phyloP scores from a whole-genome alignment of 2,888 invertebrate genomes.

The Caenorhabditis drosophilae region DNA sequence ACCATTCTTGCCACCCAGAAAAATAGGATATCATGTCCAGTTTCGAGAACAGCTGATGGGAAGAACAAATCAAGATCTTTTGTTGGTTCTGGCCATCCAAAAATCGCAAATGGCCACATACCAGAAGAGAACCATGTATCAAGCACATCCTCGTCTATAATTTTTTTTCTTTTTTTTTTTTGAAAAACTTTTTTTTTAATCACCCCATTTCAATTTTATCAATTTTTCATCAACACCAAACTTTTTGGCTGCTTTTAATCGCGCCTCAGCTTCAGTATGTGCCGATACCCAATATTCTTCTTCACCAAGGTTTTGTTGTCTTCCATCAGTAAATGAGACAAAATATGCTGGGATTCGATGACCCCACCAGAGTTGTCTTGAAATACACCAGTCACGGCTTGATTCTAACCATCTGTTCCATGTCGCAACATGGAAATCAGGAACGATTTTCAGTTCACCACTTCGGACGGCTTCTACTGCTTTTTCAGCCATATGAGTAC shows the following conservation, averaged over 20 bases:
- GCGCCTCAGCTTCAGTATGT: conserved; percentile 79
- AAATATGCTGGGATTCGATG: conserved; percentile 94
- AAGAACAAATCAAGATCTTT: conserved; percentile 77
- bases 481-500: conserved; percentile 83
- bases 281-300: conserved; percentile 75
- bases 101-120: conserved; percentile 91
- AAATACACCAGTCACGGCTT: conserved; percentile 97
- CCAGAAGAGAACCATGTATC: conserved; percentile 99
- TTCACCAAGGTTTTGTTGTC: conserved; percentile 25
- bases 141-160: conserved; percentile 87
- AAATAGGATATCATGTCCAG: conserved; percentile 89
- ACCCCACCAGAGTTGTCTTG: conserved; percentile 98
- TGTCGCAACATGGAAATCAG: conserved; percentile 86
- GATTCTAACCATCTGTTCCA: conserved; percentile 97
- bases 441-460: conserved; percentile 86
- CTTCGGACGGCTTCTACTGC: conserved; percentile 76
- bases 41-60: conserved; percentile 87
- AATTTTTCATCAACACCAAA: conserved; percentile 74
- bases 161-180: background rate
- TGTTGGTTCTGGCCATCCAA: conserved; percentile 88
- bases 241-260: conserved; percentile 79
- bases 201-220: conserved; percentile 71
- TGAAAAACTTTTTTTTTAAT: conserved; percentile 1
- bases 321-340: conserved; percentile 72
- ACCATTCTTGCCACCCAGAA: conserved; percentile 99